A percentile compares a stretch with the other conserved stretches of the same genome.
phyloP scores from a whole-genome alignment of 1,140 invertebrate genomes.

The Holotrichia oblita region DNA sequence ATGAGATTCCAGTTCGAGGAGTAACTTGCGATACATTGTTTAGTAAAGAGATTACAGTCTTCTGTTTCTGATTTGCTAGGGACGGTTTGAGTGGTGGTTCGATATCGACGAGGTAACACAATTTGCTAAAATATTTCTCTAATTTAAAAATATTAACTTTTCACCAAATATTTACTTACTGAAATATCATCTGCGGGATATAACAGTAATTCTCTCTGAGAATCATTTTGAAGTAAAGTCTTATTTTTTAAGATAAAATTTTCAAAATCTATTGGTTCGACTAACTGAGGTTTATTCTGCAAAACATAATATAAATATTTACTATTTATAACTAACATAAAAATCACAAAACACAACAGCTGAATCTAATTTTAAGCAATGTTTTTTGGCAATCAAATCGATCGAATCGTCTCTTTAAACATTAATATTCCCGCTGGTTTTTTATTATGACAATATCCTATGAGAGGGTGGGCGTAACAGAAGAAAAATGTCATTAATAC shows the following conservation, averaged over 20 bases:
- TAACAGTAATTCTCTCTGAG: conserved; percentile 85
- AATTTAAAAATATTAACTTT: conserved; percentile 23
- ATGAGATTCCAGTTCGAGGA: conserved; percentile 87
- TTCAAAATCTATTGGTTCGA: conserved; percentile 91
- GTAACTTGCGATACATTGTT: conserved; percentile 88
- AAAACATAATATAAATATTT: conserved; percentile 55
- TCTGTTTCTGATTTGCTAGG: conserved; percentile 64
- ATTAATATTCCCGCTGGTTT: conserved; percentile 42
- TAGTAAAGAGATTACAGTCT: conserved; percentile 77
- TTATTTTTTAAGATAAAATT: conserved; percentile 89
- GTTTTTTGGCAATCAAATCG: not conserved
- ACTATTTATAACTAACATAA: not conserved
- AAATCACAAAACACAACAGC: not conserved
- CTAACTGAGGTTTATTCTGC: conserved; percentile 79
- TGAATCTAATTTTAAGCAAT: not conserved
- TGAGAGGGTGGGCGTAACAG: conserved; percentile 46
- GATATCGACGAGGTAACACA: conserved; percentile 77
- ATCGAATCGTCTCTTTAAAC: not conserved
- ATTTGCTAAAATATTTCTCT: conserved; percentile 71
- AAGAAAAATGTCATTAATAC: conserved; percentile 39
- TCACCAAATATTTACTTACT: conserved; percentile 68
- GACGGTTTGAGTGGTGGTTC: conserved; percentile 79
- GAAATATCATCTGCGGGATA: conserved; percentile 93
- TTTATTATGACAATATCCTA: conserved; percentile 10
- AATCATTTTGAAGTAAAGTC: conserved; percentile 92